Conservation (phyloP, 2,797 vertebrate genomes). For the Poeciliopsis presidionis region DNA sequence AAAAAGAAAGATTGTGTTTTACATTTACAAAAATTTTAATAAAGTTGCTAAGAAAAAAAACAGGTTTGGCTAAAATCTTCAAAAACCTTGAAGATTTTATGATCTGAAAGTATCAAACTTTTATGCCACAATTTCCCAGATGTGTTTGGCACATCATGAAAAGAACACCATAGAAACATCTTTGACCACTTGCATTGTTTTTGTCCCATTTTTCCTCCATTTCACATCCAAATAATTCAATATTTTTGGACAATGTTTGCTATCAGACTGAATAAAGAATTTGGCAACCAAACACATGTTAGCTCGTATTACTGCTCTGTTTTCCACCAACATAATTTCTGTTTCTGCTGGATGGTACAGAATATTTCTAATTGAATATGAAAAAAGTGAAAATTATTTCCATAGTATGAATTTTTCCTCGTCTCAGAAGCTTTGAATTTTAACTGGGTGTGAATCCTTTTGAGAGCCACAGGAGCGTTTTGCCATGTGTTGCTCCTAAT, state of each 20-base stretch:
- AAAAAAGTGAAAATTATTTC: not conserved
- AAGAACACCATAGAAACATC: not conserved
- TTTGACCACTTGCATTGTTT: no score
- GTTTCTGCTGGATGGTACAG: not conserved
- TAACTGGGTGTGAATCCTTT: not conserved
- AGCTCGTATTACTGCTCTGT: not conserved
- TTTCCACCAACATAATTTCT: not conserved
- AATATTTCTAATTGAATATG: not conserved
- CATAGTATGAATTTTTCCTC: not conserved
- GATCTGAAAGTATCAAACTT: not conserved
- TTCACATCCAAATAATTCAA: not conserved
- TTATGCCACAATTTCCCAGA: not conserved
- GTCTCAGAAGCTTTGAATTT: not conserved
- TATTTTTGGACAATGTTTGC: not conserved
- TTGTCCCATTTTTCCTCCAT: no score
- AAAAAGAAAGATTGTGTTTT: not conserved
- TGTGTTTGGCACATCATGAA: not conserved
- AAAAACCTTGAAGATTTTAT: not conserved
- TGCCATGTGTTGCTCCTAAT: constrained; percentile 42
- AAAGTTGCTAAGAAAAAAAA: not conserved
- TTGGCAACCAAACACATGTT: not conserved
- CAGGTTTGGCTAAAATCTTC: not conserved
- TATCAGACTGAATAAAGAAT: not conserved
- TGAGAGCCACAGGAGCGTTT: constrained; percentile 2
- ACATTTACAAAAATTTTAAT: not conserved